A percentile compares a stretch with the other conserved stretches of the same genome.
Evolutionary conservation across 2,797 vertebrate genomes (phyloP).

Genomic region (Kryptopterus vitreolus): DNA sequence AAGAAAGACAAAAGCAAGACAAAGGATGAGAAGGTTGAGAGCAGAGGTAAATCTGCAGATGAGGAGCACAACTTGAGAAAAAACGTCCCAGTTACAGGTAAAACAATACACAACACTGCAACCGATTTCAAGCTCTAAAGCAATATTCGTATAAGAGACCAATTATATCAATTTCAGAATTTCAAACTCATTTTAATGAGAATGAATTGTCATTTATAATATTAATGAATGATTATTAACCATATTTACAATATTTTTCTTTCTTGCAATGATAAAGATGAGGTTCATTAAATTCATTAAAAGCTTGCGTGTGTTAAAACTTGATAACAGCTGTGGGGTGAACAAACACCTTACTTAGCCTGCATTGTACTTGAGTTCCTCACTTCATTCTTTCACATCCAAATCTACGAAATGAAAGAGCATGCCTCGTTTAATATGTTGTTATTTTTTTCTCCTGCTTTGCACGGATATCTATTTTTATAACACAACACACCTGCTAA

Average conservation of each 20-base stretch:
- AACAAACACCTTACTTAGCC: background rate
- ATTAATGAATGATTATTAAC: no score
- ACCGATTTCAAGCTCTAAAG: background rate
- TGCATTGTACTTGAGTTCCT: background rate
- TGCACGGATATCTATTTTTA: background rate
- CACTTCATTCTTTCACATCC: background rate
- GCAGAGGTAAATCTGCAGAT: conserved; percentile 54
- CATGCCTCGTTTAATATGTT: background rate
- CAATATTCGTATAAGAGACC: background rate
- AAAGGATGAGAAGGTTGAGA: conserved; percentile 65
- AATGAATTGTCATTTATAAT: background rate
- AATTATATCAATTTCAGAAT: background rate
- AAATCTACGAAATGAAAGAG: background rate
- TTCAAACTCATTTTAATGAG: background rate
- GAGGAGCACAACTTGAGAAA: conserved; percentile 60
- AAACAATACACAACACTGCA: background rate
- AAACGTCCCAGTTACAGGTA: conserved; percentile 65
- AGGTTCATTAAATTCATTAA: no score
- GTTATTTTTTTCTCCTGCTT: background rate
- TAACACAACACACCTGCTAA: background rate
- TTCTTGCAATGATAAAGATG: background rate
- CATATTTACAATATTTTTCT: background rate
- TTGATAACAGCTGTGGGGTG: background rate
- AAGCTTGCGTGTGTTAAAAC: no score
- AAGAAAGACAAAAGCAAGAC: conserved; percentile 71